A percentile compares a stretch with the other conserved stretches of the same genome.
These are phyloP conservation scores for Capitulum mitella DNA, from an alignment of 2,888 invertebrate species.

Conservation along the genomic window DNA sequence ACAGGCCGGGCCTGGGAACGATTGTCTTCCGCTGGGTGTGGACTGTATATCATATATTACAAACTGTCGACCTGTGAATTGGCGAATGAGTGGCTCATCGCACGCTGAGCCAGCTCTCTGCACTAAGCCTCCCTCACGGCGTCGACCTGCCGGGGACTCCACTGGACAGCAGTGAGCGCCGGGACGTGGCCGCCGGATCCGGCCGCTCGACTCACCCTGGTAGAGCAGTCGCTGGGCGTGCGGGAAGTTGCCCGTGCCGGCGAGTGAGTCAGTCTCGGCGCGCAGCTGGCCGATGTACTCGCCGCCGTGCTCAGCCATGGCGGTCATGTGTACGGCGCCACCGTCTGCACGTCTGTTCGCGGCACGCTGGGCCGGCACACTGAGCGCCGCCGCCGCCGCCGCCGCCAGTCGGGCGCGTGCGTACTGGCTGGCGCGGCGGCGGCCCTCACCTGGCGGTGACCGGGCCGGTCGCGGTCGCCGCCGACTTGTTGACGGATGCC, in stretches of 20 bases:
- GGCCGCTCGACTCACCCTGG: not conserved
- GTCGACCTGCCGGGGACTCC: too few species aligned
- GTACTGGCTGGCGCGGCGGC: not conserved
- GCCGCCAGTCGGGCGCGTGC: not conserved
- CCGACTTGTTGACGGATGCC: too few species aligned
- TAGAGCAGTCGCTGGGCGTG: constrained; percentile 6
- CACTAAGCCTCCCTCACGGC: too few species aligned
- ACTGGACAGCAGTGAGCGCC: too few species aligned
- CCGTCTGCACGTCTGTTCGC: not conserved
- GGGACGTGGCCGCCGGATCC: too few species aligned
- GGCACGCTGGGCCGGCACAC: too few species aligned
- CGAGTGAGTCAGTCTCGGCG: not conserved
- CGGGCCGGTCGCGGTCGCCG: not conserved
- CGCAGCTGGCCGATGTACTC: not conserved
- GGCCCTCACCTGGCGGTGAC: not conserved
- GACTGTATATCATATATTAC: too few species aligned
- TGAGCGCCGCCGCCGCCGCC: not conserved
- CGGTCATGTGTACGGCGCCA: not conserved
- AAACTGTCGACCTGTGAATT: too few species aligned
- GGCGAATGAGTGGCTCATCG: too few species aligned
- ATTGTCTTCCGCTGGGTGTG: too few species aligned
- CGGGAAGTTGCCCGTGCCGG: not conserved
- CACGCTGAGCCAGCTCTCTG: too few species aligned
- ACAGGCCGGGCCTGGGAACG: too few species aligned
- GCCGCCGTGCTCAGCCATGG: not conserved